Conservation (phyloP, 2,797 vertebrate genomes). For the Ctenopoma kingsleyae region DNA sequence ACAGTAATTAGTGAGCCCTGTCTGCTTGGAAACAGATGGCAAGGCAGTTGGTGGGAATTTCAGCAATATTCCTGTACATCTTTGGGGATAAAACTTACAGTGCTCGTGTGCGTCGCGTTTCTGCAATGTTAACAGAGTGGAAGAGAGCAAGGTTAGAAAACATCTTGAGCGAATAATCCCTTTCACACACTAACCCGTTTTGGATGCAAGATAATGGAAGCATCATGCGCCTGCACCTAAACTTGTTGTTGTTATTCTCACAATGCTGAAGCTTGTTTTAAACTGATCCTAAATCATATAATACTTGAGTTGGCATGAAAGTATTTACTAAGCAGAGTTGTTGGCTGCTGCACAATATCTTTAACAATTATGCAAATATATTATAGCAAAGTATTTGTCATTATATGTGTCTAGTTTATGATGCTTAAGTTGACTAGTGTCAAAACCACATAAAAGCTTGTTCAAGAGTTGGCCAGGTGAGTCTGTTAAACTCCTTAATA, state of each 20-base stretch:
- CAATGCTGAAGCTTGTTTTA: not conserved
- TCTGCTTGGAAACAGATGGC: slow-evolving; percentile 80
- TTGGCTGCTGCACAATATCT: not conserved
- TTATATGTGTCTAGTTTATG: too few relatives aligned
- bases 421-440: too few relatives aligned
- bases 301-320: not conserved
- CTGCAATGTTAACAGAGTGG: slow-evolving; percentile 33
- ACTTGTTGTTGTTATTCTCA: not conserved
- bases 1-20: slow-evolving; percentile 56
- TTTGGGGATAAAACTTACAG: slow-evolving; percentile 62
- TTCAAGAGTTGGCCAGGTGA: not conserved
- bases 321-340: not conserved
- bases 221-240: slow-evolving; percentile 1
- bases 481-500: too few relatives aligned
- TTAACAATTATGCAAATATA: not conserved
- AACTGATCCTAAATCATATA: not conserved
- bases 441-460: not conserved
- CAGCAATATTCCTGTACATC: slow-evolving; percentile 63
- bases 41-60: slow-evolving; percentile 83
- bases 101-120: slow-evolving; percentile 44
- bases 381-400: too few relatives aligned
- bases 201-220: slow-evolving; percentile 26
- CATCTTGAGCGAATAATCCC: slow-evolving; percentile 20
- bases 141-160: slow-evolving; percentile 13
- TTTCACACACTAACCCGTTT: slow-evolving; percentile 17